phyloP scores from a whole-genome alignment of 2,888 invertebrate genomes.

The Aricia artaxerxes region DNA sequence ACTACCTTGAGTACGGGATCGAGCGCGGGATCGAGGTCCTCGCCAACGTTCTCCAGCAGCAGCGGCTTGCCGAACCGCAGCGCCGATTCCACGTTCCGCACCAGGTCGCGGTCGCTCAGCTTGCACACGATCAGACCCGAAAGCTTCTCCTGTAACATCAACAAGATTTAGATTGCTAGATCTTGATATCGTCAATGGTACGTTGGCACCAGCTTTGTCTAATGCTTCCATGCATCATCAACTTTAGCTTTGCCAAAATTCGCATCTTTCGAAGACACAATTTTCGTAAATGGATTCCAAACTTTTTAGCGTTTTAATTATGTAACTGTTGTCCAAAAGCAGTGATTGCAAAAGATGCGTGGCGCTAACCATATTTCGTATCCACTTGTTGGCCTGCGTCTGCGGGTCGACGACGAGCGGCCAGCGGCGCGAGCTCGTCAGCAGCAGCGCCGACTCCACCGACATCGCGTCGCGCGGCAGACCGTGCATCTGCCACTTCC shows the following conservation, averaged over 20 bases:
- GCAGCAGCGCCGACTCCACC: constrained; percentile 93
- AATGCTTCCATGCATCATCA: too few relatives aligned
- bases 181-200: too few relatives aligned
- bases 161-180: too few relatives aligned
- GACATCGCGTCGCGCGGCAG: constrained; percentile 92
- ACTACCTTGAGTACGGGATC: constrained; percentile 86
- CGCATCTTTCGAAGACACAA: too few relatives aligned
- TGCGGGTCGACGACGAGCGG: constrained; percentile 96
- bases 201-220: too few relatives aligned
- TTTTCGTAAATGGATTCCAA: too few relatives aligned
- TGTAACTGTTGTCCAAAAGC: too few relatives aligned
- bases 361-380: constrained; percentile 87
- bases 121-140: constrained; percentile 86
- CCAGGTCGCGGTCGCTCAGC: constrained; percentile 85
- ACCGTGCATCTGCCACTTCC: constrained; percentile 91
- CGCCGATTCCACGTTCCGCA: constrained; percentile 85
- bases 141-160: constrained; percentile 80
- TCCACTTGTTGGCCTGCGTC: constrained; percentile 95
- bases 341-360: too few relatives aligned
- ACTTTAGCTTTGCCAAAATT: too few relatives aligned
- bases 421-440: constrained; percentile 90
- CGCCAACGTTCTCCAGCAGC: constrained; percentile 91
- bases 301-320: too few relatives aligned
- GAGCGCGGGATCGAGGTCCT: constrained; percentile 91
- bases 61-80: constrained; percentile 87